Conservation (phyloP, 1,140 invertebrate species). For the Parapsyche elsis region DNA sequence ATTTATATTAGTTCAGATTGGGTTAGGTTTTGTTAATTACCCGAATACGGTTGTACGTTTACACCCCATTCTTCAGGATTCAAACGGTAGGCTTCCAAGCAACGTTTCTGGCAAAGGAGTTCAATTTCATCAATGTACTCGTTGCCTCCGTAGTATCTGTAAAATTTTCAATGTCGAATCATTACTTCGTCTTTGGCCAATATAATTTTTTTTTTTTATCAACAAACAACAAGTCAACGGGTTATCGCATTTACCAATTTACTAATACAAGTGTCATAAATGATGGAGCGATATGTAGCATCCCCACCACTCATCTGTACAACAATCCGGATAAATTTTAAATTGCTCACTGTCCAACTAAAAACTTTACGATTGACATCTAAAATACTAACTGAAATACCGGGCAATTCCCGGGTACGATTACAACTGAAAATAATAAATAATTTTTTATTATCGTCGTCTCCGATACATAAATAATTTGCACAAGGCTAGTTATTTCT, state of each 20-base stretch:
- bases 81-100: constrained; percentile 87
- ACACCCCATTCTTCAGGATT: constrained; percentile 92
- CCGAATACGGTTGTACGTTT: constrained; percentile 97
- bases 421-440: too few relatives aligned
- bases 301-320: background rate
- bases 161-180: too few relatives aligned
- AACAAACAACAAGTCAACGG: background rate
- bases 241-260: background rate
- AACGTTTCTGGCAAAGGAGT: constrained; percentile 85
- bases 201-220: background rate
- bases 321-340: too few relatives aligned
- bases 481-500: too few relatives aligned
- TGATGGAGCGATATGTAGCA: background rate
- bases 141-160: constrained; percentile 95
- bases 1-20: background rate
- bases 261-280: background rate
- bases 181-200: too few relatives aligned
- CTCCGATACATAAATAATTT: too few relatives aligned
- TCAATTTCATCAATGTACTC: constrained; percentile 97
- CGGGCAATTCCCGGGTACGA: too few relatives aligned
- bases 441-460: too few relatives aligned
- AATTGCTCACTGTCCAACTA: too few relatives aligned
- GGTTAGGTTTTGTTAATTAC: too few relatives aligned
- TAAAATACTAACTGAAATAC: too few relatives aligned
- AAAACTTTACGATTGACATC: too few relatives aligned